Conservation (phyloP, 2,888 invertebrate species). For the Ennomos quercinarius region DNA sequence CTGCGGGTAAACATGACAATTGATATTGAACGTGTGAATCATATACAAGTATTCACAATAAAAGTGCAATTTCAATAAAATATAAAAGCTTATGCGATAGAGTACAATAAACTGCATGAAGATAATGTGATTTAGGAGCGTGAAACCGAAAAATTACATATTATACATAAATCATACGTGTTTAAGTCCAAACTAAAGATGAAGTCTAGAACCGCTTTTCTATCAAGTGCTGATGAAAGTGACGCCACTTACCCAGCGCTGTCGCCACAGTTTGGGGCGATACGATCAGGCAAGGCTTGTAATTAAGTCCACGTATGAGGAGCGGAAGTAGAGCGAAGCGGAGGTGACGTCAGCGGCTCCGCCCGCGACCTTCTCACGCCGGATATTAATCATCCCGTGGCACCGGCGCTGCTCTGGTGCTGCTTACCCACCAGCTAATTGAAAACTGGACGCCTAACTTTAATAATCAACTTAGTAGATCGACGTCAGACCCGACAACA, state of each 20-base stretch:
- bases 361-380: constrained; percentile 75
- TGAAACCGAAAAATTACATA: too few species aligned
- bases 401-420: constrained; percentile 45
- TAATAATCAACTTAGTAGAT: constrained; percentile 42
- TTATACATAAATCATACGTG: too few species aligned
- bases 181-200: too few species aligned
- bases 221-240: too few species aligned
- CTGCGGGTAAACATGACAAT: neutral
- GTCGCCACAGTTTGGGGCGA: constrained; percentile 9
- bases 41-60: neutral
- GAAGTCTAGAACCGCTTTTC: too few species aligned
- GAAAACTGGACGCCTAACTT: constrained; percentile 53
- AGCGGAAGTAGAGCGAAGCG: constrained; percentile 73
- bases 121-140: too few species aligned
- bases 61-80: too few species aligned
- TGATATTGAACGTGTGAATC: constrained; percentile 1
- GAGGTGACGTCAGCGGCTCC: constrained; percentile 77
- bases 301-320: constrained; percentile 59
- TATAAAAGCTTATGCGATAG: too few species aligned
- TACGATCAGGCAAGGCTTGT: constrained; percentile 41
- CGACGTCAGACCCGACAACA: constrained; percentile 36
- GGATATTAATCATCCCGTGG: constrained; percentile 82
- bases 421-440: constrained; percentile 54
- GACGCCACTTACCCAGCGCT: constrained; percentile 2
- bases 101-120: too few species aligned